Evolutionary conservation across 2,888 invertebrate genomes (phyloP).

Genomic region (Melieria picta): DNA sequence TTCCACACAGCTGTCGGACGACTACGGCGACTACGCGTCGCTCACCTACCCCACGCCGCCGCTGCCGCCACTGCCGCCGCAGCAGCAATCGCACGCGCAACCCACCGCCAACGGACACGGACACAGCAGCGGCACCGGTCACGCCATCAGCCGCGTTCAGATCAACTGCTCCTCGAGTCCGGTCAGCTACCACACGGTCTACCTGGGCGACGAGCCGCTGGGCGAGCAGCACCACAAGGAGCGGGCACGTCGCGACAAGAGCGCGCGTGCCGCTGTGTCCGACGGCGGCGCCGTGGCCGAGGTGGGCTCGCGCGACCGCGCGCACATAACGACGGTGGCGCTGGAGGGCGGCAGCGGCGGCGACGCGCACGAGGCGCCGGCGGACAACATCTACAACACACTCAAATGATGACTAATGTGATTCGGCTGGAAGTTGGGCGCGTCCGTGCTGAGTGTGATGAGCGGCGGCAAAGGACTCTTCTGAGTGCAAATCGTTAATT

Average conservation of each 20-base stretch:
- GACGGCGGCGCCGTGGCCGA: background rate
- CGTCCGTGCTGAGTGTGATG: slow-evolving; percentile 50
- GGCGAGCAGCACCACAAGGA: slow-evolving; percentile 49
- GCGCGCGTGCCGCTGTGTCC: background rate
- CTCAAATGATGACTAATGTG: slow-evolving; percentile 66
- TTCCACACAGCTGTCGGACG: slow-evolving; percentile 51
- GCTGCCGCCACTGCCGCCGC: background rate
- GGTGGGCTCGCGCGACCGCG: slow-evolving; percentile 35
- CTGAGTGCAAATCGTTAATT: slow-evolving; percentile 41
- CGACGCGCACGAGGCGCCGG: slow-evolving; percentile 39
- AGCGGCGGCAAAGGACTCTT: slow-evolving; percentile 52
- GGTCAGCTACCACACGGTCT: slow-evolving; percentile 60
- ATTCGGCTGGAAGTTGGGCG: slow-evolving; percentile 62
- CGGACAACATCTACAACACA: slow-evolving; percentile 66
- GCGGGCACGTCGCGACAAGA: background rate
- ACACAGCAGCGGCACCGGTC: slow-evolving; percentile 26
- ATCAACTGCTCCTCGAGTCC: slow-evolving; percentile 60
- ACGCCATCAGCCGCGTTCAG: slow-evolving; percentile 61
- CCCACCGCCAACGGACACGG: slow-evolving; percentile 13
- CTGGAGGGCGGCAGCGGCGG: slow-evolving; percentile 47
- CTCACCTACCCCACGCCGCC: slow-evolving; percentile 49
- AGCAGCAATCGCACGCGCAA: slow-evolving; percentile 25
- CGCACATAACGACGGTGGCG: slow-evolving; percentile 56
- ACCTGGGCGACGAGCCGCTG: slow-evolving; percentile 57
- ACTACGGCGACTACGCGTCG: slow-evolving; percentile 58